Evolutionary conservation across 1,140 invertebrate genomes (phyloP), one percentile per base, ranked within the genome.

Genomic region (Coenobita brevimanus): DNA sequence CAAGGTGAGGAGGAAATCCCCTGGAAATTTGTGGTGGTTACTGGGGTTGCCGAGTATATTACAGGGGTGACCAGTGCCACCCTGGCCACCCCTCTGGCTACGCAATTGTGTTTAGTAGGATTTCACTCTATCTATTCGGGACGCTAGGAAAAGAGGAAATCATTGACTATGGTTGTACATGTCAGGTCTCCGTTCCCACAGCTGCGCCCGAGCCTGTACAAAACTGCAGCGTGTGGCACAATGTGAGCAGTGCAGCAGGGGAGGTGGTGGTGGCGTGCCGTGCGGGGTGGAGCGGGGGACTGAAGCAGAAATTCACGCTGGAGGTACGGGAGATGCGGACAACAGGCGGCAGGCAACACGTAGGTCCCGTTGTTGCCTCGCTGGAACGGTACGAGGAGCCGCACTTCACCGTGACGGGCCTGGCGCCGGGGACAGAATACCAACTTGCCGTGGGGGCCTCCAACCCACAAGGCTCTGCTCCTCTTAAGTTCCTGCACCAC

Each of bases 181-280:
- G 36, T 41, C 4, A 17, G 0, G 8, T 41, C 24, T 41, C 36
- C 30, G 15, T n/a, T 36, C 30, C 60, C 36, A 10, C 93, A 95
- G 97, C 97, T 91, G 95, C 96, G 33, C 97, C 97, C 24, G 97
- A 97, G 91, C 95, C 96, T 38, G 93, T 97, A 54, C 94, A 96
- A 90, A 98, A 98, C 92, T 98, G 97, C 92, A 95, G 95, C 24
- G 94, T 97, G 10, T 94, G 95, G 15, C 97, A 98, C 93, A 95
- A 96, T 50, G 97, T 97, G 6, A 95, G 96, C 91, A 78, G 83
- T 27, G 73, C 83, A 1, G 73, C 67, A 27, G 81, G 83, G 6
- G 83, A 85, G 83, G 83, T 85, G 91, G 93, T 97, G 76, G 96
- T 97, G 71, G 95, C 94, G 82, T 97, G 97, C 92, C 92, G 94